Percentiles rank a stretch among this genome's conserved stretches.
Evolutionary conservation across 1,140 invertebrate genomes (phyloP).

Genomic region (Ceratosolen solmsi): DNA sequence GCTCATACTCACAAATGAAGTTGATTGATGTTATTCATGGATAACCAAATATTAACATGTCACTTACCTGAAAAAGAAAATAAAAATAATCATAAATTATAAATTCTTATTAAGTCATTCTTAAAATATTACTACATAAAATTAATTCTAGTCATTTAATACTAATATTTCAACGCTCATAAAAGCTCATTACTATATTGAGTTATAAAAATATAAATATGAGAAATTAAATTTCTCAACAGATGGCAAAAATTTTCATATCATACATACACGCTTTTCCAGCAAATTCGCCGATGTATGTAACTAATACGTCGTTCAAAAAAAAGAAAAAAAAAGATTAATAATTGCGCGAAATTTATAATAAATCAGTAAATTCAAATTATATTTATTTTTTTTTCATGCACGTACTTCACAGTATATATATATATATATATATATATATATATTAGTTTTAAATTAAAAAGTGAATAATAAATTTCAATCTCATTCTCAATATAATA

Average conservation of each 20-base stretch:
- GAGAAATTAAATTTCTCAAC: background rate
- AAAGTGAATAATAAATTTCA: too few species aligned
- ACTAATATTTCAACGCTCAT: background rate
- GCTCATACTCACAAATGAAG: constrained; percentile 7
- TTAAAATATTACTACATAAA: background rate
- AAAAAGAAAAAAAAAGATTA: background rate
- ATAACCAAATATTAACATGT: background rate
- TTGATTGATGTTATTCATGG: background rate
- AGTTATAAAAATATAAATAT: background rate
- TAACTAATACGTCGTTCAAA: background rate
- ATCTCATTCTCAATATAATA: too few species aligned
- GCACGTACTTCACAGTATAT: too few species aligned
- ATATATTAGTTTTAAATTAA: too few species aligned
- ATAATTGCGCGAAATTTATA: background rate
- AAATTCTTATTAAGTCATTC: background rate
- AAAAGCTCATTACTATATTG: background rate
- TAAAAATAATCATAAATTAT: constrained; percentile 28
- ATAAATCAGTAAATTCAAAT: background rate
- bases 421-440: too few species aligned
- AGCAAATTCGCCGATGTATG: background rate
- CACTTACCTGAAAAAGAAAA: constrained; percentile 44
- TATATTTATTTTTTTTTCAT: too few species aligned
- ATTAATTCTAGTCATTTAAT: background rate
- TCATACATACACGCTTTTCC: background rate
- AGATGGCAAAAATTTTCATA: background rate